Evolutionary conservation across 2,113 vertebrate genomes (phyloP).

Genomic region (Pangasianodon hypophthalmus): DNA sequence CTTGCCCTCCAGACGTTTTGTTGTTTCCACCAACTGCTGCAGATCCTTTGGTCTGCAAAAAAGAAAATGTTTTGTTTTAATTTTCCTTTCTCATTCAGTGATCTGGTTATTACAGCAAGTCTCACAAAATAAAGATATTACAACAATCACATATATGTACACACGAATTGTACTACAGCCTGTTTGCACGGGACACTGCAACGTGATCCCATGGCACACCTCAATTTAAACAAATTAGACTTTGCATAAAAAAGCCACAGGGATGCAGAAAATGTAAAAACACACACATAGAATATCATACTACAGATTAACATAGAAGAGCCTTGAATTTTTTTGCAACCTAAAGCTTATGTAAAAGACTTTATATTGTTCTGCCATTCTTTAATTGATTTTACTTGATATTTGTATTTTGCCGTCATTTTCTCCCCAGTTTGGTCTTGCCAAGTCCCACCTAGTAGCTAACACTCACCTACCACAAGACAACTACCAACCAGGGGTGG

Average conservation of each 20-base stretch:
- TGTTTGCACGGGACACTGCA: neutral
- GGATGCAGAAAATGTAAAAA: neutral
- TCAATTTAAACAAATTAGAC: neutral
- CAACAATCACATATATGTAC: neutral
- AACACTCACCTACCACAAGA: neutral
- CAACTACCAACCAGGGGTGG: neutral
- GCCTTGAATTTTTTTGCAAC: neutral
- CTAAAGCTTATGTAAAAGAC: neutral
- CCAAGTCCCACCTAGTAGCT: neutral
- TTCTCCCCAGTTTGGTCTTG: neutral
- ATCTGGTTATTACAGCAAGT: neutral
- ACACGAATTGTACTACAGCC: neutral
- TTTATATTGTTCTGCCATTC: neutral
- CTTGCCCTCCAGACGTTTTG: conserved; percentile 86
- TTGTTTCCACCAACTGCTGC: conserved; percentile 86
- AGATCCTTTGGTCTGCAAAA: conserved; percentile 85
- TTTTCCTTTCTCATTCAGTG: neutral
- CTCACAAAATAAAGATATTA: neutral
- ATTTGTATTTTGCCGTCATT: neutral
- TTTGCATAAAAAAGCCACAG: neutral
- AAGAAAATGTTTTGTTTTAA: neutral
- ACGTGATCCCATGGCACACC: neutral
- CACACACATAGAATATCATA: neutral
- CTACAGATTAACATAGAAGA: neutral
- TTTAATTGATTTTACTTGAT: neutral